phyloP scores from a whole-genome alignment of 2,113 vertebrate species.

The Tupaia tana region DNA sequence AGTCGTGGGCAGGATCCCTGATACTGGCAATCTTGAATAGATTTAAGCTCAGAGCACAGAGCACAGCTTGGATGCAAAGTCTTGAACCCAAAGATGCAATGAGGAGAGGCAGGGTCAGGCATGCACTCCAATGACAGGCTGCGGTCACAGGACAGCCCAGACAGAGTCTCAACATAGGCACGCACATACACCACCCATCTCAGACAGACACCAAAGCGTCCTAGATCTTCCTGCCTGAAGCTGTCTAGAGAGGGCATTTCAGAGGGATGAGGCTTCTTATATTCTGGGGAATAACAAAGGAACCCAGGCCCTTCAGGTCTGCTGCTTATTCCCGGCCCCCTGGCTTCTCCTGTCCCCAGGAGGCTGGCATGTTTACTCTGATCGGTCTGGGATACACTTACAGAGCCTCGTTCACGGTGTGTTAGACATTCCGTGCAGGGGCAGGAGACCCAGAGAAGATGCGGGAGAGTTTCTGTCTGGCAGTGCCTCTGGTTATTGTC shows the following conservation, averaged over 20 bases:
- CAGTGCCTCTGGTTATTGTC: conserved; percentile 74
- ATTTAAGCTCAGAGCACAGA: neutral
- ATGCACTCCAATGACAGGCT: neutral
- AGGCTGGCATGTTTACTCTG: conserved; percentile 52
- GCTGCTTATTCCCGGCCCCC: neutral
- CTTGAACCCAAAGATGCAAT: neutral
- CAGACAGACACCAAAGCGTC: neutral
- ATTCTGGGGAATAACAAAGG: conserved; percentile 80
- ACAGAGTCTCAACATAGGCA: neutral
- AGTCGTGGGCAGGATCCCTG: neutral
- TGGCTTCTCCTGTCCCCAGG: neutral
- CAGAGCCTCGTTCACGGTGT: conserved; percentile 69
- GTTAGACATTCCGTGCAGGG: conserved; percentile 78
- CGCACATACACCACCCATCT: neutral
- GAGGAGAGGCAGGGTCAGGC: neutral
- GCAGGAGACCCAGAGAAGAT: conserved; percentile 77
- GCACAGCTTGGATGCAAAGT: neutral
- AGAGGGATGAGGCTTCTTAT: conserved; percentile 79
- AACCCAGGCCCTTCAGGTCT: conserved; percentile 66
- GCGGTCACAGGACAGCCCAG: rapidly evolving
- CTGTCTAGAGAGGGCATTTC: neutral
- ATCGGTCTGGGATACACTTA: conserved; percentile 73
- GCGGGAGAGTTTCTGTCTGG: conserved; percentile 80
- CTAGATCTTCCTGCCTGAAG: neutral
- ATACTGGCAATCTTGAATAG: neutral